Evolutionary conservation across 92 coral and sea anemone species (phyloP).

Genomic region (Paramuricea clavata): DNA sequence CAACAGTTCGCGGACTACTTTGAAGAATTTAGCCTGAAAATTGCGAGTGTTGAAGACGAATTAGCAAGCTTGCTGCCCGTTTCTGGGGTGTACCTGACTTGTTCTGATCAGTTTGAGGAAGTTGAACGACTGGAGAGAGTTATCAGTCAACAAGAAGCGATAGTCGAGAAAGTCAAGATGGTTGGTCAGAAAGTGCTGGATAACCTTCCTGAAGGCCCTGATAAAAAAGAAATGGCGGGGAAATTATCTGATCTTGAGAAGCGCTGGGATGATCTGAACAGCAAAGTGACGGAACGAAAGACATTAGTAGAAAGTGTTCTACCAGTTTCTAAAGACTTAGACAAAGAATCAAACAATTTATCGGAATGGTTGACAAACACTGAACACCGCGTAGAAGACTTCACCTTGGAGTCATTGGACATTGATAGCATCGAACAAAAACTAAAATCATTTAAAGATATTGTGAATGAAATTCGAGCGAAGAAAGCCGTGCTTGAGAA

Average conservation of each 20-base stretch:
- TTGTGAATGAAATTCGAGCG: constrained; percentile 79
- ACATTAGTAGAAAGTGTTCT: constrained; percentile 68
- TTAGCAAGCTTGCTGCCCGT: constrained; percentile 79
- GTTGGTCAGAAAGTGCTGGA: constrained; percentile 87
- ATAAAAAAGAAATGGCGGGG: constrained; percentile 71
- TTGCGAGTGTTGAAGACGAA: constrained; percentile 84
- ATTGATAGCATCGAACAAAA: constrained; percentile 77
- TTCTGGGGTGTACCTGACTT: constrained; percentile 86
- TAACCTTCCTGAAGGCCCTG: constrained; percentile 80
- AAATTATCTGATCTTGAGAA: constrained; percentile 82
- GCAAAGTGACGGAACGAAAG: constrained; percentile 74
- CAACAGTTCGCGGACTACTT: constrained; percentile 95
- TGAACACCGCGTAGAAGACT: constrained; percentile 72
- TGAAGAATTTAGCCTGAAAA: constrained; percentile 79
- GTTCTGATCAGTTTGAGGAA: constrained; percentile 86
- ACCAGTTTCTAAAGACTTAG: constrained; percentile 81
- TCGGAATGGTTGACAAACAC: constrained; percentile 85
- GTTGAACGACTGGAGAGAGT: constrained; percentile 77
- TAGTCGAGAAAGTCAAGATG: constrained; percentile 80
- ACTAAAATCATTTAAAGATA: constrained; percentile 71
- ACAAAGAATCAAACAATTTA: constrained; percentile 63
- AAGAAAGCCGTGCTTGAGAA: constrained; percentile 73
- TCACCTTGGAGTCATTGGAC: constrained; percentile 73
- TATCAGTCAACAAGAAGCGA: constrained; percentile 83
- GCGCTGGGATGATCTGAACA: constrained; percentile 83